Evolutionary conservation across 2,797 vertebrate species (phyloP), one percentile per base, ranked within the genome.

Genomic region (Psittacula derbiana): DNA sequence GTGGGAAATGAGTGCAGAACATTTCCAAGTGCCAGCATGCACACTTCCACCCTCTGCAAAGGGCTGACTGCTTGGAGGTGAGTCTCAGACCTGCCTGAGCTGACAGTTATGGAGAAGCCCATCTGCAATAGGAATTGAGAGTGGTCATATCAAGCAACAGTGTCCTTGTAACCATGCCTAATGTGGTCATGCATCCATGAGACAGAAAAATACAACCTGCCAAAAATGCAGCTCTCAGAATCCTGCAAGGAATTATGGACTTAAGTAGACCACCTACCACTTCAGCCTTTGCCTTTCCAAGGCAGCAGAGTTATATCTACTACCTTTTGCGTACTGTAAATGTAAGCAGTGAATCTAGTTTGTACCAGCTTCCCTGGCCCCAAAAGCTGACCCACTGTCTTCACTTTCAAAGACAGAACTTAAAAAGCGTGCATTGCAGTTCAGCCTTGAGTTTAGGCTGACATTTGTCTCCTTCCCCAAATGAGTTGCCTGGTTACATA

Each of bases 401-500:
- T 93, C 80, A 33, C 65, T 61, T 90, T 92, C 71, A 92, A 80
- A 93, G 33, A 16, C 33, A 86, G 43, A 78, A 86, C 76, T 84
- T 85, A 73, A 64, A 80, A 87, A 95, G 33, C 43, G 49, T 83
- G 43, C 3, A 0, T 53, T 74, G 43, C 75, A 62, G 44, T 71
- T 92, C 84, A 91, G 81, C 62, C 86, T 91, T 82, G 74, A 90
- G 64, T 94, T 91, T 79, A 78, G 70, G 31, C 50, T 97, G 93
- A 93, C 93, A 78, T 92, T 89, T 80, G 38, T 94, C 87, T 96
- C 80, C 90, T 94, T 92, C 74, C 78, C 86, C 86, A 95, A 64
- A 90, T 86, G 74, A 96, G 88, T 89, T 92, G 71, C 64, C 55
- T 87, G 86, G 71, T 95, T 95, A 92, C 61, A 89, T 92, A 96